These are phyloP conservation scores for Austrofundulus limnaeus DNA, from an alignment of 2,113 vertebrate species.

Conservation along the genomic window DNA sequence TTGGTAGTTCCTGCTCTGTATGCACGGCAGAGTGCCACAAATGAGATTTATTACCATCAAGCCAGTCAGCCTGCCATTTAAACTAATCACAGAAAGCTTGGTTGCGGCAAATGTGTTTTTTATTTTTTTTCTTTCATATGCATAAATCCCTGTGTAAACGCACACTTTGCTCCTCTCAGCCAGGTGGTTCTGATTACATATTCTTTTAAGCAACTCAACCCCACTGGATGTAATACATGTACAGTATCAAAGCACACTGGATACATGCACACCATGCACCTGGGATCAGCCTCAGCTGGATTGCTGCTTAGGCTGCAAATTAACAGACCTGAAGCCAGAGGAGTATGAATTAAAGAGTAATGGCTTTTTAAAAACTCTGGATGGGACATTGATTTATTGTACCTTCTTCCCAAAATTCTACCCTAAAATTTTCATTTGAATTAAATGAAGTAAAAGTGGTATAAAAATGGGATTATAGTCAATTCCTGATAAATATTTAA, in stretches of 20 bases:
- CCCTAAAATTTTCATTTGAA: not conserved
- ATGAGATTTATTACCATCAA: slow-evolving; percentile 57
- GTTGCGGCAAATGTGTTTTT: slow-evolving; percentile 34
- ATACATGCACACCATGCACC: slow-evolving; percentile 13
- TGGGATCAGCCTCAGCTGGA: slow-evolving; percentile 16
- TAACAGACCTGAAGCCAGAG: slow-evolving; percentile 2
- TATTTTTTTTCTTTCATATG: slow-evolving; percentile 5
- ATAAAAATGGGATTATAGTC: not conserved
- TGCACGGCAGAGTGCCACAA: slow-evolving; percentile 37
- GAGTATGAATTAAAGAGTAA: not conserved
- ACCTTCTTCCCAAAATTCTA: not conserved
- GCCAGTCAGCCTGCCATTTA: slow-evolving; percentile 38
- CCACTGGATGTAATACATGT: slow-evolving; percentile 23
- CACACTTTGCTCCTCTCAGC: slow-evolving; percentile 19
- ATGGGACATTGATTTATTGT: slow-evolving; percentile 1
- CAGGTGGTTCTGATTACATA: slow-evolving; percentile 29
- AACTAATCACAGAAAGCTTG: slow-evolving; percentile 42
- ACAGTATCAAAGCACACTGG: slow-evolving; percentile 18
- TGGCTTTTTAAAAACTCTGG: not conserved
- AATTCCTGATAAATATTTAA: no score
- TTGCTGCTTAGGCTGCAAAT: not conserved
- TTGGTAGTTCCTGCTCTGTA: slow-evolving; percentile 49
- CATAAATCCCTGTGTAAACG: slow-evolving; percentile 15
- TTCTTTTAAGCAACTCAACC: slow-evolving; percentile 36
- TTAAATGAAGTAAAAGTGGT: not conserved